A percentile compares a stretch with the other conserved stretches of the same genome.
Evolutionary conservation across 2,113 vertebrate species (phyloP).

Genomic region (Mesembrinibis cayennensis): DNA sequence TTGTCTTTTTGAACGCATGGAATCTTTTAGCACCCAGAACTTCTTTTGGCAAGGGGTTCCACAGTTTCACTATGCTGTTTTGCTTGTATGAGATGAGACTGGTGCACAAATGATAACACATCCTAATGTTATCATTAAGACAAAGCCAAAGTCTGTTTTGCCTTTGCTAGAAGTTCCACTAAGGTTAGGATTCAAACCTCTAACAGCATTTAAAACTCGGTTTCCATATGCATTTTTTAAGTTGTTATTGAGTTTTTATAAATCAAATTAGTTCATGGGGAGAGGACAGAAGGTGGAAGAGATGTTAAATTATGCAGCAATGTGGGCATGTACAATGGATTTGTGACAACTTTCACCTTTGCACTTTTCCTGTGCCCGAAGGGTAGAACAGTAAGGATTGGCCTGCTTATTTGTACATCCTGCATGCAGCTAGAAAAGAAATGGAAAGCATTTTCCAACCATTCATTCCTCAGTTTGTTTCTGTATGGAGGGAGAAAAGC

Average conservation of each 20-base stretch:
- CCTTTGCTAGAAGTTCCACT: background rate
- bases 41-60: background rate
- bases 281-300: background rate
- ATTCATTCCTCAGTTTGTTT: background rate
- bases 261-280: background rate
- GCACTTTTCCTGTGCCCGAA: background rate
- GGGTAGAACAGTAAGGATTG: background rate
- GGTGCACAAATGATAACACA: background rate
- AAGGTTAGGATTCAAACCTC: background rate
- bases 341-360: background rate
- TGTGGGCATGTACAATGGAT: background rate
- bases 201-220: background rate
- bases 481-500: background rate
- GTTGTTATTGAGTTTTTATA: background rate
- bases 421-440: background rate
- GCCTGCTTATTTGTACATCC: background rate
- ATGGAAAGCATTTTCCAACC: background rate
- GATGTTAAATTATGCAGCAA: background rate
- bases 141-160: background rate
- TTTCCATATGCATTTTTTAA: background rate
- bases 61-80: background rate
- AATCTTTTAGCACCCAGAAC: background rate
- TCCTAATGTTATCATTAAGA: background rate
- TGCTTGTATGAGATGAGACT: background rate
- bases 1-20: background rate